These are phyloP conservation scores for Melopsittacus undulatus DNA, from an alignment of 2,797 vertebrate genomes.

Conservation along the genomic window DNA sequence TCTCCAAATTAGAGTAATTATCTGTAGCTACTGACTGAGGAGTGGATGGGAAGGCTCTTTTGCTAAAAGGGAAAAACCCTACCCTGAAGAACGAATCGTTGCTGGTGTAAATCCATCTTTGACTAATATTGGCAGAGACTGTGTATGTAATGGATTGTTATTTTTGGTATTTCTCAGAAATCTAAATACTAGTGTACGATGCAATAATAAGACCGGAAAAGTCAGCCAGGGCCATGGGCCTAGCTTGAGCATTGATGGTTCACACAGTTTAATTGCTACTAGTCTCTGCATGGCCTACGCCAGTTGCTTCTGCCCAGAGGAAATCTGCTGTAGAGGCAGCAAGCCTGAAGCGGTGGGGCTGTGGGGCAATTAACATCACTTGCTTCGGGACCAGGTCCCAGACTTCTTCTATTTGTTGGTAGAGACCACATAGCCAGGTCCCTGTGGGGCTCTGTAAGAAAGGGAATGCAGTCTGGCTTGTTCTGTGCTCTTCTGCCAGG, in stretches of 20 bases:
- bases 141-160: background rate
- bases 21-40: background rate
- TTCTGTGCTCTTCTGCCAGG: slow-evolving; percentile 10
- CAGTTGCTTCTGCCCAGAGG: background rate
- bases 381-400: background rate
- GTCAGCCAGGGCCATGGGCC: background rate
- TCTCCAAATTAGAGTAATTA: background rate
- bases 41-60: background rate
- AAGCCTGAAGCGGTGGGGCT: background rate
- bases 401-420: background rate
- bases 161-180: background rate
- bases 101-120: background rate
- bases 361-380: background rate
- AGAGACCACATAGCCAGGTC: background rate
- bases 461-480: slow-evolving; percentile 47
- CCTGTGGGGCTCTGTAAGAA: background rate
- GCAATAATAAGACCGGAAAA: background rate
- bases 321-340: background rate
- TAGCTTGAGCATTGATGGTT: background rate
- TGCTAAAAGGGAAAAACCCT: background rate
- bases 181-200: background rate
- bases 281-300: background rate
- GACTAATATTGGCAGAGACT: background rate
- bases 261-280: background rate
- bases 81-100: background rate